phyloP scores from a whole-genome alignment of 2,888 invertebrate species.

The Liopterus haemorrhoidalis region DNA sequence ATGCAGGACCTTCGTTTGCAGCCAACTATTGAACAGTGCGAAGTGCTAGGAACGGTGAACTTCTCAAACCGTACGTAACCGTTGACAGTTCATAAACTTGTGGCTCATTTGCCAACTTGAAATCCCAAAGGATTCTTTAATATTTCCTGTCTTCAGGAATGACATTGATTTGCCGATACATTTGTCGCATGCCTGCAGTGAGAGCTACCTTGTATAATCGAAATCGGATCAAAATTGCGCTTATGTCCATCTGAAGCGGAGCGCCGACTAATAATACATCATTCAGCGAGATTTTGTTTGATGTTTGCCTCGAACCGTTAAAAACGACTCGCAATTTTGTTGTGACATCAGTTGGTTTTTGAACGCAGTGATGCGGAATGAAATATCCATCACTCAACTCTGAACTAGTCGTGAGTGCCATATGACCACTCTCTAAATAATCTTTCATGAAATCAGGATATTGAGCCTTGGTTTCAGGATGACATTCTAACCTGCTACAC shows the following conservation, averaged over 20 bases:
- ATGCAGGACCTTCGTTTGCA: slow-evolving; percentile 8
- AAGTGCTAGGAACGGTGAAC: slow-evolving; percentile 16
- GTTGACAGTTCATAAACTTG: slow-evolving; percentile 10
- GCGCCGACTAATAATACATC: slow-evolving; percentile 12
- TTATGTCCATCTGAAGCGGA: slow-evolving; percentile 15
- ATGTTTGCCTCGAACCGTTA: slow-evolving; percentile 3
- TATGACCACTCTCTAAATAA: slow-evolving; percentile 3
- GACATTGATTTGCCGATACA: slow-evolving; percentile 19
- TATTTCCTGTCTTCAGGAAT: slow-evolving; percentile 7
- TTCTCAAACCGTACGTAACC: slow-evolving; percentile 14
- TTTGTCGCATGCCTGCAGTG: slow-evolving; percentile 19
- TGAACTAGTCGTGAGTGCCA: not conserved
- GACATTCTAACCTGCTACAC: no score
- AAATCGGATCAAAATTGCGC: slow-evolving; percentile 12
- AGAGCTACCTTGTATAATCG: slow-evolving; percentile 10
- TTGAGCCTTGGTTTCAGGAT: no score
- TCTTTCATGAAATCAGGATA: slow-evolving; percentile 10
- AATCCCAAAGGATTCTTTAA: slow-evolving; percentile 15
- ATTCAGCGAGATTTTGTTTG: slow-evolving; percentile 6
- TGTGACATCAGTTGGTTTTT: not conserved
- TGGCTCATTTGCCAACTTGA: slow-evolving; percentile 2
- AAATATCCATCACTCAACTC: slow-evolving; percentile 3
- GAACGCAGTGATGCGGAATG: slow-evolving; percentile 13
- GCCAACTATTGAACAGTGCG: slow-evolving; percentile 12
- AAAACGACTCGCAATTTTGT: slow-evolving; percentile 7